A percentile compares a stretch with the other conserved stretches of the same genome.
phyloP scores from a whole-genome alignment of 2,888 invertebrate genomes.

The Noctua janthina region DNA sequence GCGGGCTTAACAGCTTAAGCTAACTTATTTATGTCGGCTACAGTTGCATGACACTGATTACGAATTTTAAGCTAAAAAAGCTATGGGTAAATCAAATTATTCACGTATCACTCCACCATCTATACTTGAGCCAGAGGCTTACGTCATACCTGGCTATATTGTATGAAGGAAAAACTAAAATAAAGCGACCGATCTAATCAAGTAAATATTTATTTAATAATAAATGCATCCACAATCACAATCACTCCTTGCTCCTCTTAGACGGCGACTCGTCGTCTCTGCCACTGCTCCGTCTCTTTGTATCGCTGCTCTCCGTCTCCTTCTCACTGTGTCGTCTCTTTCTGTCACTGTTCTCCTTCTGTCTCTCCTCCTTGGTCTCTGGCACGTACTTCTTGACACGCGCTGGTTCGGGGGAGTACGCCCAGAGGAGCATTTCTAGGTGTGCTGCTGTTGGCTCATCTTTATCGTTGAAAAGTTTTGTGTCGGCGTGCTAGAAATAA shows the following conservation, averaged over 20 bases:
- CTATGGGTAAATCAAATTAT: too few relatives aligned
- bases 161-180: slow-evolving; percentile 4
- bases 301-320: slow-evolving; percentile 60
- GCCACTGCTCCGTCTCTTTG: slow-evolving; percentile 73
- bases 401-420: slow-evolving; percentile 93
- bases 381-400: slow-evolving; percentile 91
- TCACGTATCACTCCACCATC: background rate
- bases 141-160: background rate
- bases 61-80: too few relatives aligned
- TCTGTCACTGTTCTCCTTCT: slow-evolving; percentile 66
- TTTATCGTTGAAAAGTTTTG: slow-evolving; percentile 91
- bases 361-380: slow-evolving; percentile 75
- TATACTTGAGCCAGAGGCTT: background rate
- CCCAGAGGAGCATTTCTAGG: slow-evolving; percentile 93
- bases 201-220: slow-evolving; percentile 55
- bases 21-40: too few relatives aligned
- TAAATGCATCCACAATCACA: slow-evolving; percentile 58
- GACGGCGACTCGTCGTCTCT: slow-evolving; percentile 77
- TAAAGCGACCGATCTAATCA: slow-evolving; percentile 2
- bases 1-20: too few relatives aligned
- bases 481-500: slow-evolving; percentile 87
- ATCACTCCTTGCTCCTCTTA: slow-evolving; percentile 79
- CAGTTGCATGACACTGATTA: too few relatives aligned
- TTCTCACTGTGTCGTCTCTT: slow-evolving; percentile 75
- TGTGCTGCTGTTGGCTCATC: slow-evolving; percentile 93